Evolutionary conservation across 2,797 vertebrate species (phyloP).

Genomic region (Botia almorhae): DNA sequence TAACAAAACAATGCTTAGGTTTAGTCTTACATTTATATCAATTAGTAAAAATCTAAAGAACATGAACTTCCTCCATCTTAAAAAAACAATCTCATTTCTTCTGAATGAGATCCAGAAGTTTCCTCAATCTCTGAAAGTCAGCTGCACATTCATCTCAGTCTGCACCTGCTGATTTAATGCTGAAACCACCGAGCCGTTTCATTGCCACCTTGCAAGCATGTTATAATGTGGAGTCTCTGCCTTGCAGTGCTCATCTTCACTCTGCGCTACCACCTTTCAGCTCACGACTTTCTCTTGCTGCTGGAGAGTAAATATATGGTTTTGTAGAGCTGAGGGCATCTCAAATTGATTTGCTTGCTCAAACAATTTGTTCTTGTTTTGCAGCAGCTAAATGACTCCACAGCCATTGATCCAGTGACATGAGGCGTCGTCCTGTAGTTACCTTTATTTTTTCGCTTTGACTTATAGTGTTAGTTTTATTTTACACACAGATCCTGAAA

Average conservation of each 20-base stretch:
- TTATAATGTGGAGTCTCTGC: conserved; percentile 71
- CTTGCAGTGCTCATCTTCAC: conserved; percentile 68
- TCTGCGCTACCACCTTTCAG: conserved; percentile 54
- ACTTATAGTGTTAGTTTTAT: conserved; percentile 10
- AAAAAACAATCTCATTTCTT: conserved; percentile 58
- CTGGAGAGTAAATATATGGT: conserved; percentile 73
- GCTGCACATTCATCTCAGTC: conserved; percentile 61
- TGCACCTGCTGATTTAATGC: conserved; percentile 69
- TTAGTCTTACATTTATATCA: neutral
- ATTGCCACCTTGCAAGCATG: conserved; percentile 64
- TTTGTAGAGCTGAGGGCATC: conserved; percentile 65
- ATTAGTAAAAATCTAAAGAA: neutral
- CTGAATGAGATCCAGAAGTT: conserved; percentile 72
- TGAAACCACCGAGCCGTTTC: conserved; percentile 75
- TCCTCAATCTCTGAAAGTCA: conserved; percentile 68
- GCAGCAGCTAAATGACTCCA: conserved; percentile 76
- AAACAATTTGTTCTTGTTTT: conserved; percentile 77
- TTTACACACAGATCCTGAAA: neutral
- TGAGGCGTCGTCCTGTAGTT: conserved; percentile 67
- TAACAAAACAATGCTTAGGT: no score
- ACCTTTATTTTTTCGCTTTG: conserved; percentile 52
- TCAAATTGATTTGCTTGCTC: conserved; percentile 79
- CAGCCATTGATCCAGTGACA: conserved; percentile 75
- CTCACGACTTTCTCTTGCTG: conserved; percentile 63
- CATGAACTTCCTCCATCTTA: neutral